Evolutionary conservation across 2,113 vertebrate species (phyloP).

Genomic region (Sebastes schlegelii): DNA sequence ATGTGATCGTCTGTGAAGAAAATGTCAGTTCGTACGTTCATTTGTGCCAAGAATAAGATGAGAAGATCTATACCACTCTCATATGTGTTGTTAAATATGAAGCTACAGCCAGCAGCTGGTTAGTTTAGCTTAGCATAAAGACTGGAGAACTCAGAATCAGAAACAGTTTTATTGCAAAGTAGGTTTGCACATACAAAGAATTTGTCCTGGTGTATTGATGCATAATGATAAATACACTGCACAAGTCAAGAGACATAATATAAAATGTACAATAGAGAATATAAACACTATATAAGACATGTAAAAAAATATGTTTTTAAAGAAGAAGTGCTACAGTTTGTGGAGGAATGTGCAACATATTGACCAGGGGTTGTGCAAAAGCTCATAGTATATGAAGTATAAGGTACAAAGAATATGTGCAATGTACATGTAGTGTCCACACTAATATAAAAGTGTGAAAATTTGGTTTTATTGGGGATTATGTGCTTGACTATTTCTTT

Average conservation of each 20-base stretch:
- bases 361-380: not conserved
- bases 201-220: not conserved
- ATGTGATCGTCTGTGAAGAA: slow-evolving; percentile 3
- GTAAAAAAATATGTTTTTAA: not conserved
- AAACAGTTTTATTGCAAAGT: not conserved
- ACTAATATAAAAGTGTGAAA: not conserved
- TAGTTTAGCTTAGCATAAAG: not conserved
- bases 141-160: not conserved
- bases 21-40: not conserved
- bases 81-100: slow-evolving; percentile 1
- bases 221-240: not conserved
- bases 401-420: not conserved
- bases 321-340: not conserved
- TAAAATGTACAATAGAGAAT: not conserved
- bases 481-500: not conserved
- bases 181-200: not conserved
- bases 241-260: not conserved
- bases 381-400: not conserved
- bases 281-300: not conserved
- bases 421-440: not conserved
- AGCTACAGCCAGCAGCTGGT: not conserved
- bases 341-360: not conserved
- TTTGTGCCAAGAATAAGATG: not conserved
- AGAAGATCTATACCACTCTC: slow-evolving; percentile 10
- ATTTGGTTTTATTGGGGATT: not conserved